Evolutionary conservation across 1,140 invertebrate species (phyloP).

Genomic region (Trichoplusia ni): DNA sequence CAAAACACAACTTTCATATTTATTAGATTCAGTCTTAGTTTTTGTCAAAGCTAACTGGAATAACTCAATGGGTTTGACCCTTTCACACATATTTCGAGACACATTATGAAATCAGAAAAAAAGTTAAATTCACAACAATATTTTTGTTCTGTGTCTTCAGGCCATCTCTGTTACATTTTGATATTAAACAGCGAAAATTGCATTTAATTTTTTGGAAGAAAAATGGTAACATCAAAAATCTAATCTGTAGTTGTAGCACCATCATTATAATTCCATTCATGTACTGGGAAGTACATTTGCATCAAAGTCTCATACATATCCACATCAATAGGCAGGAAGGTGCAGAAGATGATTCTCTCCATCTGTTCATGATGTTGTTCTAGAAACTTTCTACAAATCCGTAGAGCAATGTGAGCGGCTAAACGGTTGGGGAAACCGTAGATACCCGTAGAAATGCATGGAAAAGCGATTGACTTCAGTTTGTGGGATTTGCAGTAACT

Average conservation of each 20-base stretch:
- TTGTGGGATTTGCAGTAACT: conserved; percentile 83
- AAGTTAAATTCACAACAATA: too few species aligned
- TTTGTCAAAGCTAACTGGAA: too few species aligned
- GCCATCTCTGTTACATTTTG: too few species aligned
- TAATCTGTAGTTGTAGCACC: conserved; percentile 33
- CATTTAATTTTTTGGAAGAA: neutral
- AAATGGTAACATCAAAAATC: neutral
- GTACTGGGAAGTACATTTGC: conserved; percentile 87
- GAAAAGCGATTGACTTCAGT: conserved; percentile 89
- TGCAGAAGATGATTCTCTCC: conserved; percentile 91
- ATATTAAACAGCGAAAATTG: too few species aligned
- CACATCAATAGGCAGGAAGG: conserved; percentile 88
- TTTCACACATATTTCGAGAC: too few species aligned
- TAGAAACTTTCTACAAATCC: conserved; percentile 86
- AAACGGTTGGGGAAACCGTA: conserved; percentile 91
- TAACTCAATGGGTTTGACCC: too few species aligned
- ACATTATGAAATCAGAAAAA: too few species aligned
- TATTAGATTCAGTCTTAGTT: too few species aligned
- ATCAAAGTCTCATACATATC: conserved; percentile 88
- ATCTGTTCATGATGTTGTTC: conserved; percentile 85
- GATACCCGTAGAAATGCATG: conserved; percentile 93
- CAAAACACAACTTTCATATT: too few species aligned
- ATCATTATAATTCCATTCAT: conserved; percentile 51
- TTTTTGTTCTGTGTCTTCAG: too few species aligned
- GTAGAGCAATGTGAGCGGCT: conserved; percentile 88